Base-by-base conservation (phyloP, 1,140 invertebrate genomes). In the Eumeta japonica region DNA sequence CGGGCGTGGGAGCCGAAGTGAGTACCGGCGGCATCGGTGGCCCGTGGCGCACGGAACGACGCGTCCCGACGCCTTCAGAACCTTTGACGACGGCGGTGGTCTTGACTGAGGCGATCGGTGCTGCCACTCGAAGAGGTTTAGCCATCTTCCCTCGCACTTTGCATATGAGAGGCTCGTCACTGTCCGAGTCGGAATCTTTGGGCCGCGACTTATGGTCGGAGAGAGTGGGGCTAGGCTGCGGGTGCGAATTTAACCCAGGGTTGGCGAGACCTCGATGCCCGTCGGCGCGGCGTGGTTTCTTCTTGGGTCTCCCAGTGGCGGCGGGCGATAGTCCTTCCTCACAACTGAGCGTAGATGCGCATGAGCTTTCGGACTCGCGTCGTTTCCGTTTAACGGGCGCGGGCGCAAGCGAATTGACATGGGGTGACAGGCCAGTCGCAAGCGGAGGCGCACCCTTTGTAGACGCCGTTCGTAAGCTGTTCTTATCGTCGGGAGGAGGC, bases 141-240 rank as follows among this genome's bases (percentile, higher is more conserved):
- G 20, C 20, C 12, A 17, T 45, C 41, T 66, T 73, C 49, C 80
- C 81, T 11, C 81, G 65, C 40, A 82, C 80, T 70, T 88, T 89
- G 31, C 82, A 85, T 46, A 86, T 86, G 14, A 89, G 73, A 31
- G 87, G 87, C 63, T 90, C 87, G 60, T 89, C 87, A 48, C 87
- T 88, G 48, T 88, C 88, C 15, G 85, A 88, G 49, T 83, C 81
- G 12, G 81, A 82, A 34, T 83, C 82, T 41, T 81, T 78, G n/a
- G n/a, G n/a, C 11, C 75, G 76, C 3, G 58, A 52, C 41, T 73
- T 61, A 11, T 43, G 50, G 17, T 43, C 14, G 4, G 41, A 34
- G 16, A 35, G 50, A 19, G 48, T 52, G 29, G 37, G 33, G 30
- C 13, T 34, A 20, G 40, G 18, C 16, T 19, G 9, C n/a, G n/a